Base-by-base conservation (phyloP, 2,888 invertebrate genomes). In the Adelphocoris suturalis region DNA sequence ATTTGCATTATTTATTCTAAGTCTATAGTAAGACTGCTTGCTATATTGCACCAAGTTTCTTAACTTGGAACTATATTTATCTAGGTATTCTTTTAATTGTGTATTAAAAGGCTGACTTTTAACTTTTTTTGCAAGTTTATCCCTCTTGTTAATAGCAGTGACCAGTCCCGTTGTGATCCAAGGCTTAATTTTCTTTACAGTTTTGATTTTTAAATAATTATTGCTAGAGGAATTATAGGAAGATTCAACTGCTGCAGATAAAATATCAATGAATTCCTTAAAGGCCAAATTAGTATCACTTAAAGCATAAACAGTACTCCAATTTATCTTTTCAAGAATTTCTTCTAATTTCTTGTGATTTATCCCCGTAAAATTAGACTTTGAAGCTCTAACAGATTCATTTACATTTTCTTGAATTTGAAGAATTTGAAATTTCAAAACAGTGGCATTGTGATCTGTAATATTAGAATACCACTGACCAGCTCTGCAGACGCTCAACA, bases 1-100 rank as follows among this genome's bases (percentile, higher is more conserved):
- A n/a, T n/a, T n/a, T n/a, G n/a, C n/a, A n/a, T n/a, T n/a, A n/a
- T n/a, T n/a, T n/a, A n/a, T n/a, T n/a, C n/a, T n/a, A n/a, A n/a
- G n/a, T 61, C 19, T 61, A 19, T 61, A 61, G 19, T 61, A 61
- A 19, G 61, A n/a, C 61, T 61, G 61, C 61, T 61, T 61, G 11
- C 61, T 61, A 16, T 19, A 61, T 19, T 61, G 61, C 4, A 61
- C 19, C 61, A 61, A 19, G 19, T 61, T 61, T 19, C 61, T 61
- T 16, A 61, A 61, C 61, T 61, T 61, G 19, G 61, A 61, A 23
- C 61, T 61, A 19, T 61, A 61, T 61, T 61, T 61, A 14, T 57
- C 19, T 19, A 16, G 19, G n/a, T 19, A 61, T 19, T 11, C n/a
- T 19, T 61, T 61, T 16, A 61, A 4, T 23, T 61, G 61, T 11